phyloP scores from a whole-genome alignment of 2,113 vertebrate species.

The Podilymbus podiceps region DNA sequence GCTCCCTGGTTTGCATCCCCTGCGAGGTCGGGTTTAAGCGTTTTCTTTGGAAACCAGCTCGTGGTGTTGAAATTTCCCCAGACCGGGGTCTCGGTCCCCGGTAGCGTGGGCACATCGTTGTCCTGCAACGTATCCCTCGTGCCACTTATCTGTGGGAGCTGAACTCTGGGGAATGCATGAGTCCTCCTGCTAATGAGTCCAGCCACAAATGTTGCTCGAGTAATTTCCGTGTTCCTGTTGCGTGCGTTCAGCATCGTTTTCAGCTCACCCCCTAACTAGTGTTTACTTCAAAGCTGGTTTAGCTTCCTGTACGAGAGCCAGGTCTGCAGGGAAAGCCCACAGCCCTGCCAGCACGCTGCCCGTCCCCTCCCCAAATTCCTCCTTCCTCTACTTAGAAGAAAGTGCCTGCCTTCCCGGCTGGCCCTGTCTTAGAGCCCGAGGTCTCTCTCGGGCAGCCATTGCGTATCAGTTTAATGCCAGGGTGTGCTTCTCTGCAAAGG shows the following conservation, averaged over 20 bases:
- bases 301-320: accelerated
- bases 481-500: background rate
- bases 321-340: background rate
- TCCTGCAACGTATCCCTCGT: accelerated
- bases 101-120: accelerated
- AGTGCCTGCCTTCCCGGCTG: background rate
- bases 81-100: too few species aligned
- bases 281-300: background rate
- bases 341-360: too few species aligned
- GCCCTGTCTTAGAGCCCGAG: accelerated
- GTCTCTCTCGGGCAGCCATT: too few species aligned
- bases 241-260: accelerated
- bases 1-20: too few species aligned
- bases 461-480: background rate
- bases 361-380: background rate
- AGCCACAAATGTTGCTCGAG: background rate
- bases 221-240: background rate
- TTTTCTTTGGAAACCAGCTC: background rate
- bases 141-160: background rate
- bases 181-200: background rate
- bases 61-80: background rate
- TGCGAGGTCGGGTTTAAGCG: accelerated
- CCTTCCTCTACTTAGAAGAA: background rate
- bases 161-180: accelerated
- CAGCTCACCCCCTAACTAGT: background rate